phyloP scores from a whole-genome alignment of 37 sponge, comb jelly and placozoan genomes.

The Mnemiopsis leidyi region DNA sequence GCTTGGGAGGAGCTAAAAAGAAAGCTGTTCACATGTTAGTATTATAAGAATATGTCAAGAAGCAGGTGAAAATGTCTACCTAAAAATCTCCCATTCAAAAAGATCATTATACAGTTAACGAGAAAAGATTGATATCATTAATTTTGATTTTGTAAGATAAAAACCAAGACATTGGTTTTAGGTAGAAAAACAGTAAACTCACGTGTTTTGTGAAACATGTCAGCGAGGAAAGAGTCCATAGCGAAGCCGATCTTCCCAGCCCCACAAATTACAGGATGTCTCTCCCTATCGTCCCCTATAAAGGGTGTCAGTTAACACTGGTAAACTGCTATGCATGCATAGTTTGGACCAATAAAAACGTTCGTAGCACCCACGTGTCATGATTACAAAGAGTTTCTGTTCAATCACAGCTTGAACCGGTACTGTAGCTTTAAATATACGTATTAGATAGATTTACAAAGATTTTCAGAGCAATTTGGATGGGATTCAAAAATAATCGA shows the following conservation, averaged over 20 bases:
- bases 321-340: neutral
- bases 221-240: slow-evolving; percentile 11
- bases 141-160: too few species aligned
- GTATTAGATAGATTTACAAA: too few species aligned
- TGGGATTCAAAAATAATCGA: too few species aligned
- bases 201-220: neutral
- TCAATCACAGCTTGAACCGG: too few species aligned
- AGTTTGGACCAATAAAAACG: neutral
- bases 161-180: too few species aligned
- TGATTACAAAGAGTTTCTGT: neutral
- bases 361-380: neutral
- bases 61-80: too few species aligned
- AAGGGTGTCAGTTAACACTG: neutral
- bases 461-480: too few species aligned
- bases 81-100: too few species aligned
- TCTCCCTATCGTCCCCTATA: neutral
- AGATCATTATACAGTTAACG: too few species aligned
- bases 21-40: slow-evolving; percentile 58
- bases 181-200: too few species aligned
- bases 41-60: neutral
- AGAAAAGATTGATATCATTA: too few species aligned
- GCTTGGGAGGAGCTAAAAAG: slow-evolving; percentile 39
- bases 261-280: slow-evolving; percentile 1
- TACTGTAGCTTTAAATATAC: too few species aligned
- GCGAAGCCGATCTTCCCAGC: slow-evolving; percentile 21